These are phyloP conservation scores for Xanthorhoe designata DNA, from an alignment of 2,888 invertebrate genomes.

Conservation along the genomic window DNA sequence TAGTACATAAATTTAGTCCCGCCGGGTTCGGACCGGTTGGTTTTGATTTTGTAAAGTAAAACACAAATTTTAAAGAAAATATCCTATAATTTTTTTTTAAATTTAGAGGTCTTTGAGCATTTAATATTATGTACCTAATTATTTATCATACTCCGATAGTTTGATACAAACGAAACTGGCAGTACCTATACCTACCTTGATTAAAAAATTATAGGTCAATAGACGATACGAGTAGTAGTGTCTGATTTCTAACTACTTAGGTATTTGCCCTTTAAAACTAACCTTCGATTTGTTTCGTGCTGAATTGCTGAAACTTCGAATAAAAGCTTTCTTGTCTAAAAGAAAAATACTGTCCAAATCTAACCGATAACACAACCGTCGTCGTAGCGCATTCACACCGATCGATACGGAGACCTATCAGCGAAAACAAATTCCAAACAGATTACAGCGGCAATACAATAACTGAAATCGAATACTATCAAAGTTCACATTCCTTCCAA, in stretches of 20 bases:
- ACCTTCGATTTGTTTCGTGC: conserved; percentile 13
- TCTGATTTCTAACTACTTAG: background rate
- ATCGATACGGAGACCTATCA: conserved; percentile 27
- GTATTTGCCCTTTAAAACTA: conserved; percentile 6
- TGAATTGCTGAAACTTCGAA: conserved; percentile 7
- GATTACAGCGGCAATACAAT: conserved; percentile 36
- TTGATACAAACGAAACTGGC: too few relatives aligned
- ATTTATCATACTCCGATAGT: too few relatives aligned
- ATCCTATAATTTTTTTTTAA: too few relatives aligned
- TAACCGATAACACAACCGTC: conserved; percentile 25
- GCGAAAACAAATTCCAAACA: conserved; percentile 24
- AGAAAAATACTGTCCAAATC: conserved; percentile 19
- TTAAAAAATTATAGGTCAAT: background rate
- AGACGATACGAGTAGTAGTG: background rate
- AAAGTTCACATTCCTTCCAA: conserved; percentile 76
- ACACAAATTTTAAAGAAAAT: too few relatives aligned
- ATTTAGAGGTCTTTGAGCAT: too few relatives aligned
- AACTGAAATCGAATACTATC: conserved; percentile 55
- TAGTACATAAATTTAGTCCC: too few relatives aligned
- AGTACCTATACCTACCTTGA: too few relatives aligned
- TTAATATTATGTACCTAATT: too few relatives aligned
- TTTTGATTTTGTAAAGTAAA: too few relatives aligned
- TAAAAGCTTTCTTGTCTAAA: conserved; percentile 21
- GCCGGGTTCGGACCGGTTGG: too few relatives aligned
- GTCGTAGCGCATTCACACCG: conserved; percentile 17